Percentiles rank a stretch among this genome's conserved stretches.
Conservation (phyloP, 2,888 invertebrate genomes). For the Limulus polyphemus region DNA sequence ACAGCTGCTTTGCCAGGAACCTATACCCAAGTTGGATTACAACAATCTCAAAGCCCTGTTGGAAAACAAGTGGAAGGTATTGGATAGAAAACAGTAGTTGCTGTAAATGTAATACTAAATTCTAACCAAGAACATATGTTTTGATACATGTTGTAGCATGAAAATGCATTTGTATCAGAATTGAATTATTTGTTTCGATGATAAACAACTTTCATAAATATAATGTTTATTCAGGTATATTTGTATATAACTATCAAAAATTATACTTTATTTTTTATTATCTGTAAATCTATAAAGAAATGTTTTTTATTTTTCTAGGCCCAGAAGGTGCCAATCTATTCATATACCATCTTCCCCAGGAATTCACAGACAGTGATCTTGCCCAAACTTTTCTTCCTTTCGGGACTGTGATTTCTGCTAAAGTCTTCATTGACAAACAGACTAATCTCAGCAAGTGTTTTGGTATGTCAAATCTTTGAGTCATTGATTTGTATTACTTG, state of each 20-base stretch:
- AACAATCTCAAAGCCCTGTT: conserved; percentile 35
- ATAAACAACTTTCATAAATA: no score
- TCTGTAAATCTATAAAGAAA: no score
- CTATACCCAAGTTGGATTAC: conserved; percentile 35
- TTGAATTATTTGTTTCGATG: no score
- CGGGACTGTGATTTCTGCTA: conserved; percentile 95
- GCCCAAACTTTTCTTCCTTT: conserved; percentile 94
- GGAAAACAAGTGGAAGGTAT: conserved; percentile 69
- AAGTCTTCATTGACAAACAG: conserved; percentile 99
- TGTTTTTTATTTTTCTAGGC: conserved; percentile 41
- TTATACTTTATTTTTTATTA: no score
- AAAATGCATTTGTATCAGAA: no score
- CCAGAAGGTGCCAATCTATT: conserved; percentile 98
- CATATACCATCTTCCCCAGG: conserved; percentile 98
- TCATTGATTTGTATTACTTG: no score
- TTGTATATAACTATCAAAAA: no score
- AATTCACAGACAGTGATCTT: conserved; percentile 93
- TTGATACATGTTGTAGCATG: no score
- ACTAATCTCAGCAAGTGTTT: conserved; percentile 99
- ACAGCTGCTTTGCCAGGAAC: conserved; percentile 35
- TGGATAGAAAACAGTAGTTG: no score
- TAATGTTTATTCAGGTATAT: no score
- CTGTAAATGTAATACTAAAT: no score
- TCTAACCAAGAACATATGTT: no score
- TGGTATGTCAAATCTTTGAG: conserved; percentile 49